Base-by-base conservation (phyloP, 2,888 invertebrate genomes). In the Fragum whitleyi region DNA sequence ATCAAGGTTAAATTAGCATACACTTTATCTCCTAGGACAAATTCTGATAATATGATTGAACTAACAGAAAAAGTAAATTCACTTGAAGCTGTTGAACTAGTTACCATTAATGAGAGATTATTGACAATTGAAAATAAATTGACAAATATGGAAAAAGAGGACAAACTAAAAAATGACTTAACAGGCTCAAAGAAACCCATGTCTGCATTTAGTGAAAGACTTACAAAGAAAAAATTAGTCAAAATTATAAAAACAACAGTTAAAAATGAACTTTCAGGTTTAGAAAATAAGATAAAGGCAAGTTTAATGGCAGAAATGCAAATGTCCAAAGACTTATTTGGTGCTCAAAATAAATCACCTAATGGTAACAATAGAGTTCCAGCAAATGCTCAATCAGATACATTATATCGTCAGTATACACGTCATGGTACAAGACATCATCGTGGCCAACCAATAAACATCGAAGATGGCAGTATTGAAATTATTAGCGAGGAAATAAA, bases 1-100 rank as follows among this genome's bases (percentile, higher is more conserved):
- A 42, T 84, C 29, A 57, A 83, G n/a, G 75, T 84, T 6, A 72
- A 79, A 62, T 74, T 79, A 2, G 70, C 77, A 2, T 69, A 72
- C 47, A 57, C 77, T 26, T 21, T 71, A 14, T 57, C 62, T 1
- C 57, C 51, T 19, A 53, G 57, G 32, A 19, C 29, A 29, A 21
- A 53, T n/a, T 32, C 42, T 21, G 23, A 47, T 16, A 65, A 55
- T n/a, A 21, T 55, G 19, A 28, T 21, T 28, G 36, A 62, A 51
- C 21, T 65, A 32, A 2, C 26, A 16, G 65, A 53, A 23, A 47
- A 29, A 51, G 32, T 65, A 21, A 29, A 65, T 47, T 39, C 39
- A 26, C 23, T 73, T 7, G 42, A 61, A 47, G 57, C 32, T 57
- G 42, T 39, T 11, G 47, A 42, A 19, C 14, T 74, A 28, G 26